These are phyloP conservation scores for Drosophila nigrodunni DNA, from an alignment of 1,140 invertebrate genomes.

Conservation along the genomic window DNA sequence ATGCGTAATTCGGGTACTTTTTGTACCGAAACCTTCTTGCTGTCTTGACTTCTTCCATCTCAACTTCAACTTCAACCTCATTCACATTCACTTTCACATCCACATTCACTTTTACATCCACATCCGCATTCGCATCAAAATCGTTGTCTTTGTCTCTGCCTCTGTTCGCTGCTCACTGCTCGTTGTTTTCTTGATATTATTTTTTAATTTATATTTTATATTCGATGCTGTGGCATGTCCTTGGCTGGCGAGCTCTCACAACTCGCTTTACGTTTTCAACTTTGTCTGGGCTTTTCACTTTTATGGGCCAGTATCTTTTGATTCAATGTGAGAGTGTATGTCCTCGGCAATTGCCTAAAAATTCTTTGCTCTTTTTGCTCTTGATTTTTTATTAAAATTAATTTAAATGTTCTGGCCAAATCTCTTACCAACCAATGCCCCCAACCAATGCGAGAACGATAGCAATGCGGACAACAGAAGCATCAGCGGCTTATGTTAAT, in stretches of 20 bases:
- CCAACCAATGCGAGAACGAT: conserved; percentile 13
- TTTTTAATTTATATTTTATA: conserved; percentile 82
- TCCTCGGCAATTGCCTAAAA: conserved; percentile 33
- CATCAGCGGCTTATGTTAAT: conserved; percentile 77
- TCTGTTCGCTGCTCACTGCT: conserved; percentile 14
- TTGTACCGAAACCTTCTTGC: conserved; percentile 19
- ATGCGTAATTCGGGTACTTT: conserved; percentile 76
- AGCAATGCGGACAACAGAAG: conserved; percentile 48
- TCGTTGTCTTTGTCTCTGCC: conserved; percentile 11
- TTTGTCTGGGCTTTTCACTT: conserved; percentile 59
- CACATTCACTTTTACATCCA: no score
- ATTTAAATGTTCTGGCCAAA: conserved; percentile 65
- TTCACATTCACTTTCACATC: neutral
- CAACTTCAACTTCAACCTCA: conserved; percentile 6
- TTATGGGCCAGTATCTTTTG: conserved; percentile 67
- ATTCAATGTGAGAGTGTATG: conserved; percentile 45
- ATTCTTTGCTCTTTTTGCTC: conserved; percentile 59
- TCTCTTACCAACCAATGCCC: neutral
- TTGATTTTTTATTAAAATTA: conserved; percentile 79
- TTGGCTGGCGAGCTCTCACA: neutral
- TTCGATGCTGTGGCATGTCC: conserved; percentile 60
- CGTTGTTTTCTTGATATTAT: conserved; percentile 68
- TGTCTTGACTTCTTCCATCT: neutral
- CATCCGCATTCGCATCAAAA: conserved; percentile 35
- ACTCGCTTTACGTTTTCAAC: conserved; percentile 11